Base-by-base conservation (phyloP, 2,888 invertebrate genomes). In the Lycophotia porphyrea region DNA sequence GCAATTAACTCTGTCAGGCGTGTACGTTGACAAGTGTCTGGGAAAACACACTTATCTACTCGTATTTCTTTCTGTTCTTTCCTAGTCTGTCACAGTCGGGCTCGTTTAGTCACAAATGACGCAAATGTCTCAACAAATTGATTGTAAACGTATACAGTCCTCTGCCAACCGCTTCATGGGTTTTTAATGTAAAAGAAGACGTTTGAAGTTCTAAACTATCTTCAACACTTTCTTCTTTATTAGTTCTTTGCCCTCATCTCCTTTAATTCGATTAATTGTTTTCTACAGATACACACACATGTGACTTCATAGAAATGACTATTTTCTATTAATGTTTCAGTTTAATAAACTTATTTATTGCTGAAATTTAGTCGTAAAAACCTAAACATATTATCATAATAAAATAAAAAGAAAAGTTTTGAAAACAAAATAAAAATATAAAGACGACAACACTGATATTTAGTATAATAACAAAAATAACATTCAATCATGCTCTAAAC, bases 71-170 rank as follows among this genome's bases (percentile, higher is more conserved):
- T 81, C 71, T 76, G 61, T 78, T 78, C 60, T 84, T 79, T 71
- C 79, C 78, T 76, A 76, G 70, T 79, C 52, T 52, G 67, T 81
- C 81, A 69, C 65, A 66, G 81, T 76, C 82, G 52, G 36, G 63
- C 73, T 76, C 75, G 79, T 87, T 86, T 78, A 86, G 78, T 82
- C 84, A 74, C 60, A 55, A 55, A 76, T 84, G 87, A 85, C 88
- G 88, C 80, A 88, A 80, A 78, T 84, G 87, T 84, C 78, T 61
- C 76, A 72, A 77, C 80, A 75, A 82, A 81, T 84, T 84, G 82
- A 84, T 75, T 73, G 65, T 44, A 72, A 79, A 80, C 74, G 67
- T 78, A 84, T 79, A n/a, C n/a, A n/a, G 70, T 76, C 67, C 65
- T 69, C 69, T 88, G 85, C 80, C 85, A 85, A 82, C 77, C 84